Base-by-base conservation (phyloP, 37 sponge, comb jelly and placozoan species). In the Eunapius fragilis region DNA sequence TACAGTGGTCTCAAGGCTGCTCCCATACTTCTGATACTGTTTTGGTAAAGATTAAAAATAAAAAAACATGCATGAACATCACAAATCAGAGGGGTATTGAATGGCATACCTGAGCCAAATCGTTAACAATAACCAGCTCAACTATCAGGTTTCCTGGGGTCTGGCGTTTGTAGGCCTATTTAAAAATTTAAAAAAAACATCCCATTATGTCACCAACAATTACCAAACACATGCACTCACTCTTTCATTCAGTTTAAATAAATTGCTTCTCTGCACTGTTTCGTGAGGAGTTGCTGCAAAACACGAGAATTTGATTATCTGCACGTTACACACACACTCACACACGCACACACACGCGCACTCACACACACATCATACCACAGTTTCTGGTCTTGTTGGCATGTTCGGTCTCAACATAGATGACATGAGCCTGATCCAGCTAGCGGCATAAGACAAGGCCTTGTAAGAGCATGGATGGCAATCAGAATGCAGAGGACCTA, bases 61-160 rank as follows among this genome's bases (percentile, higher is more conserved):
- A 31, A 35, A 12, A 0, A 23, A 13, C 25, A 32, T 26, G 13
- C 25, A 19, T n/a, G n/a, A n/a, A n/a, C n/a, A n/a, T n/a, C n/a
- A n/a, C n/a, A n/a, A n/a, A n/a, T n/a, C n/a, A n/a, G n/a, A n/a
- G n/a, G n/a, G n/a, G n/a, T n/a, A n/a, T n/a, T n/a, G n/a, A n/a
- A n/a, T n/a, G n/a, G n/a, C 78, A 30, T 47, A 85, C 86, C 75
- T 91, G 87, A n/a, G 74, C 26, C 0, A 33, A 35, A 45, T 91
- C 91, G 82, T 92, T 92, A 32, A 92, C 70, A 3, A 92, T 34
- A 10, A 76, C 80, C 84, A 71, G 84, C 81, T 92, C 92, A 22
- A 92, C 92, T 68, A 91, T 78, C 33, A 41, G 34, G 69, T 72
- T 33, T 0, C 87, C 87, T 71, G 48, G 28, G 9, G 45, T 75